Evolutionary conservation across 2,113 vertebrate genomes (phyloP).

Genomic region (Cololabis saira): DNA sequence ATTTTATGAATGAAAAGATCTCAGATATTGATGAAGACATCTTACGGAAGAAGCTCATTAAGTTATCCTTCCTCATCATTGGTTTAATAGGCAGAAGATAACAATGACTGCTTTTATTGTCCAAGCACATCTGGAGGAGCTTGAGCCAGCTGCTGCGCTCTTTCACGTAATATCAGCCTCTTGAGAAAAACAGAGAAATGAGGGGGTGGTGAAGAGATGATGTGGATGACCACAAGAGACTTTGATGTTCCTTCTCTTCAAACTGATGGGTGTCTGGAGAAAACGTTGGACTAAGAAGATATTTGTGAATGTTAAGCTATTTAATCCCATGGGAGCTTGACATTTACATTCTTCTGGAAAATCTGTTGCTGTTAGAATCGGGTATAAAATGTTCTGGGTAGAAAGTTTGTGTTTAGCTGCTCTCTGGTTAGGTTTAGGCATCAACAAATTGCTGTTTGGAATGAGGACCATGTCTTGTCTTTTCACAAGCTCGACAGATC

Average conservation of each 20-base stretch:
- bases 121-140: constrained; percentile 58
- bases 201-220: neutral
- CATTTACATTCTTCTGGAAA: no score
- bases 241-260: constrained; percentile 8
- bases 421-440: no score
- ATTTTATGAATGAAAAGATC: no score
- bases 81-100: constrained; percentile 31
- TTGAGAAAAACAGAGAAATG: constrained; percentile 23
- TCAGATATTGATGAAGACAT: constrained; percentile 5
- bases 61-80: neutral
- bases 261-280: constrained; percentile 5
- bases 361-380: no score
- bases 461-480: no score
- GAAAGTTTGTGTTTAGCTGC: no score
- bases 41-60: neutral
- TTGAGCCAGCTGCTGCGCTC: constrained; percentile 51
- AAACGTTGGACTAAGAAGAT: constrained; percentile 7
- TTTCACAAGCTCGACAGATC: no score
- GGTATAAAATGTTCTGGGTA: no score
- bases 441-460: no score
- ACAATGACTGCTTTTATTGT: constrained; percentile 61
- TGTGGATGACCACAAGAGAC: constrained; percentile 6
- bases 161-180: constrained; percentile 42
- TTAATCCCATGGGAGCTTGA: no score
- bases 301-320: constrained; percentile 13